Base-by-base conservation (phyloP, 2,888 invertebrate genomes). In the Nebria brevicollis region DNA sequence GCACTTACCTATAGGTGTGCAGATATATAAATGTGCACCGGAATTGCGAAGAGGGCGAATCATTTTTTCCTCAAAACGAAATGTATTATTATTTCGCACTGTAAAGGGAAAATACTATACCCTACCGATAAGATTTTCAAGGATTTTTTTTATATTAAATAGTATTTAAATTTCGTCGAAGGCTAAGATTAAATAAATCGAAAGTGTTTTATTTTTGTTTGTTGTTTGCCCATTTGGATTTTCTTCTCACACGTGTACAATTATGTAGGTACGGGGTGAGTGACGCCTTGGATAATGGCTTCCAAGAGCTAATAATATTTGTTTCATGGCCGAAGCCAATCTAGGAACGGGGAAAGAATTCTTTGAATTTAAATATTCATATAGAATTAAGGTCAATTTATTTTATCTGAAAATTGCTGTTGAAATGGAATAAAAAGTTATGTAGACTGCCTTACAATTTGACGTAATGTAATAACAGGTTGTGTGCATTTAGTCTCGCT, bases 381-480 rank as follows among this genome's bases (percentile, higher is more conserved):
- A 78, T 79, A 81, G 66, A 83, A 83, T 83, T 82, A 81, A 73
- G 82, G 77, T 75, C 78, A 82, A 81, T 83, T 83, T 83, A 84
- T 84, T 85, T 84, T 84, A 84, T 84, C 84, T 82, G 82, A 82
- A 84, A 85, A 84, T 84, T 84, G 82, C 83, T 83, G 84, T 82
- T 82, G 84, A 84, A 84, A 84, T 82, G 83, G 82, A 83, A 83
- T 84, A 83, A 83, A 84, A 83, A 78, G 82, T 80, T 82, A 83
- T 81, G 82, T 79, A 82, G 77, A 75, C 83, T 84, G 83, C 81
- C 83, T 82, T 83, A 85, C 86, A 87, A 87, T 87, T 87, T 87
- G 86, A 87, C 86, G 86, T 87, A 87, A 87, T 86, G 85, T 87
- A 87, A 88, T 87, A 86, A 87, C 85, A 86, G 86, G 87, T 87